A percentile compares a stretch with the other conserved stretches of the same genome.
phyloP scores from a whole-genome alignment of 2,113 vertebrate genomes.

The Aleadryas rufinucha region DNA sequence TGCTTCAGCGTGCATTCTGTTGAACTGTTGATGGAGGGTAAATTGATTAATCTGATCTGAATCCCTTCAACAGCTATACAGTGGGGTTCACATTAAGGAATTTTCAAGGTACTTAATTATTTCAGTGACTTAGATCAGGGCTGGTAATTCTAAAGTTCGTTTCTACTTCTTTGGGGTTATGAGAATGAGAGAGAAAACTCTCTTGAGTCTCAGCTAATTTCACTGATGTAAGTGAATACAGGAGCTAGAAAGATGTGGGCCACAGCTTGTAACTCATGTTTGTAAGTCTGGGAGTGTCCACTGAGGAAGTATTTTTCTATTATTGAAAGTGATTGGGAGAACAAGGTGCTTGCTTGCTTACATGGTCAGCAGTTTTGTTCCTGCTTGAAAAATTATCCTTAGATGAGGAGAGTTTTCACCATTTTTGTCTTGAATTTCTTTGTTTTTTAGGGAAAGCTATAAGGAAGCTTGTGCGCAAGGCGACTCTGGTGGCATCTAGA shows the following conservation, averaged over 20 bases:
- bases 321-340: slow-evolving; percentile 19
- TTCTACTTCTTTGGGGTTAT: not conserved
- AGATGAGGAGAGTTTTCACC: slow-evolving; percentile 54
- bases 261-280: not conserved
- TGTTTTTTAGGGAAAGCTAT: slow-evolving; percentile 63
- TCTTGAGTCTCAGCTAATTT: not conserved
- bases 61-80: not conserved
- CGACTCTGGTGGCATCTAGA: slow-evolving; percentile 64
- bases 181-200: not conserved
- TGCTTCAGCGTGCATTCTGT: not conserved
- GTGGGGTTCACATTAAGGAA: not conserved
- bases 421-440: slow-evolving; percentile 63
- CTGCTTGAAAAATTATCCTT: slow-evolving; percentile 26
- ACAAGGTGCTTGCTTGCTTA: slow-evolving; percentile 39
- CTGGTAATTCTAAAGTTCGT: not conserved
- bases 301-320: not conserved
- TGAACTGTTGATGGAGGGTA: not conserved
- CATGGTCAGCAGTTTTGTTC: slow-evolving; percentile 36
- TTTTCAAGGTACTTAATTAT: not conserved
- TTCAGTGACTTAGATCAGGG: not conserved
- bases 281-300: not conserved
- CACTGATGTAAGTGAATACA: not conserved
- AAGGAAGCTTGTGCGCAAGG: slow-evolving; percentile 62
- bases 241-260: not conserved
- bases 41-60: not conserved